phyloP scores from a whole-genome alignment of 2,113 vertebrate genomes.

The Condylura cristata region DNA sequence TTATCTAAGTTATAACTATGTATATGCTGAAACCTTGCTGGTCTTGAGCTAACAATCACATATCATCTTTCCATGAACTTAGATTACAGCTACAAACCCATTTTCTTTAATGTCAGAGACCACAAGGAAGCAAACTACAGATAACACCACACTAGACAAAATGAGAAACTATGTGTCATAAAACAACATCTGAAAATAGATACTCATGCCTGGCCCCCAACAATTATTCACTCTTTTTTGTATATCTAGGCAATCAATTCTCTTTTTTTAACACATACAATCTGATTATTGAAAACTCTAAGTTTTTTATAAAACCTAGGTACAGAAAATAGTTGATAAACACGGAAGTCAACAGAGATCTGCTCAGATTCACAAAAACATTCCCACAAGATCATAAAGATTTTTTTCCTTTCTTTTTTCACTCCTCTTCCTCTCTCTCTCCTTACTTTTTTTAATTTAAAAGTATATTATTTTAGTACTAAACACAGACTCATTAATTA shows the following conservation, averaged over 20 bases:
- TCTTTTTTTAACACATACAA: background rate
- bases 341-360: background rate
- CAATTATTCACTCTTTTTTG: no score
- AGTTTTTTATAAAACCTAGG: background rate
- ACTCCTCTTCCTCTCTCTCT: rapidly evolving
- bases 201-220: background rate
- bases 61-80: background rate
- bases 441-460: background rate
- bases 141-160: background rate
- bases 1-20: background rate
- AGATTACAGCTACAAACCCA: background rate
- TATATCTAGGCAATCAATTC: no score
- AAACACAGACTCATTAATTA: background rate
- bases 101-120: background rate
- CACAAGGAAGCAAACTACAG: background rate
- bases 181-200: background rate
- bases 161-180: background rate
- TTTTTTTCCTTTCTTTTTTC: background rate
- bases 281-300: background rate
- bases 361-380: background rate
- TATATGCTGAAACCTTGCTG: background rate
- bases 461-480: background rate
- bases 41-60: background rate
- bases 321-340: background rate
- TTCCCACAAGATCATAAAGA: background rate